Evolutionary conservation across 1,140 invertebrate species (phyloP), one percentile per base, ranked within the genome.

Genomic region (Marisa cornuarietis): DNA sequence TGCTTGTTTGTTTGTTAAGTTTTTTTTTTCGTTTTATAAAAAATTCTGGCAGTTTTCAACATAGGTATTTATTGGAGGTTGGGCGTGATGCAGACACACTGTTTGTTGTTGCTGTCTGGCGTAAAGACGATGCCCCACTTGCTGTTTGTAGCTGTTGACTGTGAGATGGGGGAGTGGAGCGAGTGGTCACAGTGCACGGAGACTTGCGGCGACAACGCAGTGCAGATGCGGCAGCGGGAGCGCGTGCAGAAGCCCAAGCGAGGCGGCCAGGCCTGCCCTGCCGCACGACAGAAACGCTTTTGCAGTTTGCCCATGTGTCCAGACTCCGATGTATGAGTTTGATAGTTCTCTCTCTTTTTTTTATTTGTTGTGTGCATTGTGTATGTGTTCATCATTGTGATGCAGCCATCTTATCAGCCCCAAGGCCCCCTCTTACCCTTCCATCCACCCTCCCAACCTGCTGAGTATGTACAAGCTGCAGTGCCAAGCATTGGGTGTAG

Each of bases 141-240:
- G 10, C 68, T 54, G 22, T 61, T 69, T 69, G 13, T 83, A 89
- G 88, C 86, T 52, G 65, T 83, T 31, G 80, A 88, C 81, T 89
- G 88, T 78, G 76, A 85, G 71, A 80, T 89, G 79, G 78, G 80
- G 24, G 72, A 74, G 10, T 89, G 87, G 87, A 63, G 78, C 62
- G 81, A 82, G 11, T 89, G 88, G 88, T 83, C 84, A 49, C 51
- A 82, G 5, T 89, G 88, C 71, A 79, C 85, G 5, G 81, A 85
- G 63, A 85, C 85, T 14, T 89, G 88, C 77, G 87, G 87, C 6
- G 80, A 81, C 14, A 83, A 82, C 42, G 79, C 83, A 51, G 85
- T 87, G 10, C 84, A 87, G 79, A 81, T 84, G 58, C 71, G 88
- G 31, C 71, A 71, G 49, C 81, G 87, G 52, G 54, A 69, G 26